Base-by-base conservation (phyloP, 2,113 vertebrate species). In the Vidua macroura region DNA sequence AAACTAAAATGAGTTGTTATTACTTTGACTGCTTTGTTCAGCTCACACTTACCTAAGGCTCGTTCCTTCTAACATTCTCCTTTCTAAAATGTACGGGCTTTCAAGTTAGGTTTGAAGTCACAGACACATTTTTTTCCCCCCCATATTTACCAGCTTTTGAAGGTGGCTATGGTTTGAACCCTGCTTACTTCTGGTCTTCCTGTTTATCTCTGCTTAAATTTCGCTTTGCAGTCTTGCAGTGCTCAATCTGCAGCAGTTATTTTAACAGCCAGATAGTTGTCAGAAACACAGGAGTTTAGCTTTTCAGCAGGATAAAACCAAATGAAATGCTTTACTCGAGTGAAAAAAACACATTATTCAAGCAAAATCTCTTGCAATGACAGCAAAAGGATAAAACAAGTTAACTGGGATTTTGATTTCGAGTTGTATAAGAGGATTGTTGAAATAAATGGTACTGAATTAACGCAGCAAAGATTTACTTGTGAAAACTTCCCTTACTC, bases 151-250 rank as follows among this genome's bases (percentile, higher is more conserved):
- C n/a, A 33, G 22, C 43, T 88, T 90, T 81, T 86, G 77, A 92
- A 92, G 31, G 31, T 81, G 35, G 9, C 25, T 72, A 3, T 74
- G 31, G 18, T 89, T 84, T 86, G 51, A 88, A 35, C 27, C 37
- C 19, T 43, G 37, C 31, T 91, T 83, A n/a, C 13, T 72, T 23
- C 25, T 95, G 11, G 0, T 74, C 51, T 83, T 92, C 39, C 30
- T 55, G 22, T 81, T 88, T 90, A 52, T 88, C 74, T 91, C 49
- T 72, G 49, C 53, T 92, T 74, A 78, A 89, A 64, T 95, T 94
- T 68, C 15, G 19, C 76, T 81, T 73, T 31, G 15, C 37, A 44
- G 21, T 46, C 51, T 60, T 48, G 33, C 86, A 88, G 33, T 53
- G 19, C 49, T 91, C 39, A 55, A 59, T 82, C 76, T 60, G 41